These are phyloP conservation scores for Coturnix japonica DNA, from an alignment of 2,113 vertebrate species.

Conservation along the genomic window DNA sequence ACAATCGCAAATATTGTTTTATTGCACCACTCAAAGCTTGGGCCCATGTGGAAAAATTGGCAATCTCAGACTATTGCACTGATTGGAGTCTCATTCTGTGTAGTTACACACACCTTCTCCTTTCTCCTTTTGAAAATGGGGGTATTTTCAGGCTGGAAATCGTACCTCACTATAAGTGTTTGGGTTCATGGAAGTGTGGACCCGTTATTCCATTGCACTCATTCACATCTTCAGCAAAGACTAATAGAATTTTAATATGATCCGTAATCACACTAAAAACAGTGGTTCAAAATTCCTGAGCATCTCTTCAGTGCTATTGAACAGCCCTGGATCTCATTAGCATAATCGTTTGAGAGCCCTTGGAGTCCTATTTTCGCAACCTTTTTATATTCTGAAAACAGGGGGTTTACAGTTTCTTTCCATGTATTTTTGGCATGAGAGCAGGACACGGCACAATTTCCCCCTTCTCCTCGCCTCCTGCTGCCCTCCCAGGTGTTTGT, in stretches of 20 bases:
- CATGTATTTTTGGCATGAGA: conserved; percentile 34
- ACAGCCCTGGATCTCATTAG: conserved; percentile 64
- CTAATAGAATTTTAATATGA: conserved; percentile 78
- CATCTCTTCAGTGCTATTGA: conserved; percentile 69
- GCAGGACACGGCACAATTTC: conserved; percentile 25
- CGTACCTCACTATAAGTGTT: background rate
- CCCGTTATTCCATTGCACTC: background rate
- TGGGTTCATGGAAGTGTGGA: background rate
- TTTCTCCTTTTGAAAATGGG: background rate
- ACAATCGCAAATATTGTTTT: background rate
- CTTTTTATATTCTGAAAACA: conserved; percentile 69
- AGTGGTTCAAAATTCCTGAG: conserved; percentile 76
- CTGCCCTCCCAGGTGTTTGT: background rate
- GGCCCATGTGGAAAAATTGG: background rate
- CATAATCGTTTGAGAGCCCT: conserved; percentile 66
- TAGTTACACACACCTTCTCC: background rate
- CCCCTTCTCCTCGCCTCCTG: background rate
- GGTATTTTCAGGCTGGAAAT: background rate
- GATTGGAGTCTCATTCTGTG: background rate
- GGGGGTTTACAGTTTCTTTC: conserved; percentile 66
- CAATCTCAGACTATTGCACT: background rate
- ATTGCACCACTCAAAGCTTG: background rate
- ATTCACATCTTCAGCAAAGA: conserved; percentile 38
- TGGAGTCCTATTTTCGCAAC: conserved; percentile 55
- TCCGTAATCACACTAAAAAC: conserved; percentile 78